Evolutionary conservation across 2,113 vertebrate species (phyloP).

Genomic region (Fulmarus glacialis): DNA sequence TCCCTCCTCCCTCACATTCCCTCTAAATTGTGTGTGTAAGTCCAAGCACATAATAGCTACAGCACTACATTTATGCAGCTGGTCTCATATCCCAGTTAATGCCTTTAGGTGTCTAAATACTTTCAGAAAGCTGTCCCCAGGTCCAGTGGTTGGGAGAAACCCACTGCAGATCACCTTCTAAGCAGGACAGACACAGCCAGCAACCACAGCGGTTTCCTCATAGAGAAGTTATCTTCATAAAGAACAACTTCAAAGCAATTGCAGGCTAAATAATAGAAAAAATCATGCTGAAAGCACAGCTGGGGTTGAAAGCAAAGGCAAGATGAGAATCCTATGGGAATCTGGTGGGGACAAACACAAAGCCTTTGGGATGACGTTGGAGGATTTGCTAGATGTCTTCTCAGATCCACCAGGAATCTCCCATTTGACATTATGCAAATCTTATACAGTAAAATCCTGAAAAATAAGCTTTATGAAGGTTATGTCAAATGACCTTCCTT

Average conservation of each 20-base stretch:
- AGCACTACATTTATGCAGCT: neutral
- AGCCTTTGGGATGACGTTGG: neutral
- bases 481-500: neutral
- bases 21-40: neutral
- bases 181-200: neutral
- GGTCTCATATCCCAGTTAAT: neutral
- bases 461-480: neutral
- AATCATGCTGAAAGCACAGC: neutral
- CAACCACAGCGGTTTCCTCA: neutral
- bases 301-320: neutral
- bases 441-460: neutral
- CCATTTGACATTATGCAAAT: neutral
- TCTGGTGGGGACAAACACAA: neutral
- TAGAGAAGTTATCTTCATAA: neutral
- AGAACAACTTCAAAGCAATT: neutral
- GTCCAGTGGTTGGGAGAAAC: neutral
- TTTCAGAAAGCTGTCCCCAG: neutral
- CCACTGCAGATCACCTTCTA: neutral
- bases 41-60: neutral
- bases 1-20: neutral
- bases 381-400: neutral
- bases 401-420: neutral
- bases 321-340: neutral
- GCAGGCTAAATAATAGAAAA: neutral
- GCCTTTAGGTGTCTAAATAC: neutral